Conservation (phyloP, 2,797 vertebrate genomes). For the Buphagus erythrorhynchus region DNA sequence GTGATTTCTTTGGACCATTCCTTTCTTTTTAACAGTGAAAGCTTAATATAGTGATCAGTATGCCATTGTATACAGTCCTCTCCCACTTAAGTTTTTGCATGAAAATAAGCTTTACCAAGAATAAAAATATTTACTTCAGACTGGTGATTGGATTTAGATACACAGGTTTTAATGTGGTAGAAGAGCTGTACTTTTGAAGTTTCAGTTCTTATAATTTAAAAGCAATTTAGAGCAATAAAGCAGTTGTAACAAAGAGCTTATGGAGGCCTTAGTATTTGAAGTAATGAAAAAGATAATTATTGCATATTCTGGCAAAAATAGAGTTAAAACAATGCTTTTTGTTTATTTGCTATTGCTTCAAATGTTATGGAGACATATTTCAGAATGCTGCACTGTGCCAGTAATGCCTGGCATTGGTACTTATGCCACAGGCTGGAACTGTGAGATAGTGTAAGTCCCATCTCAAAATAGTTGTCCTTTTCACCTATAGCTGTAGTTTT, state of each 20-base stretch:
- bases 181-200: not conserved
- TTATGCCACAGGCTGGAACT: not conserved
- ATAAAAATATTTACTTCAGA: not conserved
- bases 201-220: not conserved
- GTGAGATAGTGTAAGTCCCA: not conserved
- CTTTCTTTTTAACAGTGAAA: not conserved
- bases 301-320: not conserved
- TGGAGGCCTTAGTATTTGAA: not conserved
- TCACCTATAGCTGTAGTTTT: not conserved
- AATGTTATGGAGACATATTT: not conserved
- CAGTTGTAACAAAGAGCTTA: not conserved
- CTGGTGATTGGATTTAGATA: not conserved
- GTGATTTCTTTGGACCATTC: not conserved
- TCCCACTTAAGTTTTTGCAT: not conserved
- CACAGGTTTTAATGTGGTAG: not conserved
- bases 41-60: not conserved
- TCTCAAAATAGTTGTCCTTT: not conserved
- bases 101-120: not conserved
- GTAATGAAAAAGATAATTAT: not conserved
- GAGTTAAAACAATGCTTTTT: not conserved
- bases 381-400: not conserved
- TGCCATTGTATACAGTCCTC: not conserved
- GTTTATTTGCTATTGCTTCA: not conserved
- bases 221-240: not conserved
- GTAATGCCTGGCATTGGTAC: not conserved